A percentile compares a stretch with the other conserved stretches of the same genome.
These are phyloP conservation scores for Antennarius striatus DNA, from an alignment of 2,113 vertebrate species.

Conservation along the genomic window DNA sequence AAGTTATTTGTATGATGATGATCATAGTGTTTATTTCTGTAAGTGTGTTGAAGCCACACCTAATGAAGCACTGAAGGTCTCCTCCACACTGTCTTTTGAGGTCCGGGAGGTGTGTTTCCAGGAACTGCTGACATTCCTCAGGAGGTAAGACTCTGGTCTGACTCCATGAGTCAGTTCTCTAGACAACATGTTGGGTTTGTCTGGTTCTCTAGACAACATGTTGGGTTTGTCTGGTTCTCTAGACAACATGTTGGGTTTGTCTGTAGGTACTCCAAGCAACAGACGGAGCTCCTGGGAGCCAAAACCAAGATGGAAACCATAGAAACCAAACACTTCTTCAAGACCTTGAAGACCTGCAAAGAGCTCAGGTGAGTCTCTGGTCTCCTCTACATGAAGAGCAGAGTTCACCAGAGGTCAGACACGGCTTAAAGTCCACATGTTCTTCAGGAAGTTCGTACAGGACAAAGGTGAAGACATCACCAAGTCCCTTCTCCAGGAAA, in stretches of 20 bases:
- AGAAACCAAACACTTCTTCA: conserved; percentile 38
- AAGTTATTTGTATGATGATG: not conserved
- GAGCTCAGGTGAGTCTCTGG: conserved; percentile 55
- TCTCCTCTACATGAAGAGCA: not conserved
- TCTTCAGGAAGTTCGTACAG: conserved; percentile 41
- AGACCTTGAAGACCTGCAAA: conserved; percentile 54
- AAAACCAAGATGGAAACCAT: not conserved
- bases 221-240: not conserved
- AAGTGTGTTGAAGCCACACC: conserved; percentile 40
- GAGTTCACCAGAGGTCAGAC: no score
- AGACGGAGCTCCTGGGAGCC: conserved; percentile 1
- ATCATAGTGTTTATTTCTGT: not conserved
- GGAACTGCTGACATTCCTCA: conserved; percentile 40
- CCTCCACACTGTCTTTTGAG: not conserved
- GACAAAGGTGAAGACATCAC: not conserved
- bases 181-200: no score
- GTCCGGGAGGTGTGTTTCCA: conserved; percentile 49
- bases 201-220: no score
- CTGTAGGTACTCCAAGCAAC: conserved; percentile 50
- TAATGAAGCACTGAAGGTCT: conserved; percentile 1
- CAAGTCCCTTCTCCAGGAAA: not conserved
- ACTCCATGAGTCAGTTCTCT: no score
- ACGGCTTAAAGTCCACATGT: not conserved
- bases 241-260: not conserved
- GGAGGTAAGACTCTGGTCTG: no score